Evolutionary conservation across 2,113 vertebrate species (phyloP), one percentile per base, ranked within the genome.

Genomic region (Dipodomys spectabilis): DNA sequence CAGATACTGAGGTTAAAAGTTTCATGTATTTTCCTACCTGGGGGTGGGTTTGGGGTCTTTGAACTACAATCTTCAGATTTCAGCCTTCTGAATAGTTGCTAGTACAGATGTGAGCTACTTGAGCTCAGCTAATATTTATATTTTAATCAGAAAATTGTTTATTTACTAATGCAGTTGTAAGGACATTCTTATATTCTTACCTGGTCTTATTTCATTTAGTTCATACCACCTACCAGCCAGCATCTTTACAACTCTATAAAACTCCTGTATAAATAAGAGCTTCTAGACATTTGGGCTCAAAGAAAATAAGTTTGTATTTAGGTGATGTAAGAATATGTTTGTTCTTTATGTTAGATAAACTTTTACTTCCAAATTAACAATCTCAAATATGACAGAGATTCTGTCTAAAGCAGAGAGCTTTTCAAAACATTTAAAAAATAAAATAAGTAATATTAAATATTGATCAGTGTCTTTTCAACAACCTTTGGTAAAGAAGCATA

Each of bases 111-210:
- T 57, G 53, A 57, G 53, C 53, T 57, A 57, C 53, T 57, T 3
- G 53, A 57, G 53, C 53, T 57, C 12, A 57, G 53, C 0, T 57
- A 18, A 18, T 57, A 57, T 67, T 90, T 75, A 64, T 60, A 74
- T 85, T 86, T 79, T 81, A 78, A 39, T 84, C 44, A 67, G 39
- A 88, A 81, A 68, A 32, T 7, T 71, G 65, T 78, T 93, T 77
- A 12, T 92, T 53, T 88, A 53, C 9, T 23, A 32, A n/a, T 89
- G 49, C 8, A 69, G 74, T 81, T 71, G 68, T 82, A 84, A 80
- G 67, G 6, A 7, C 23, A 27, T 72, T 71, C 62, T 68, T 30
- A 15, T 16, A 49, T 67, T 83, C 28, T 88, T 72, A 27, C 27
- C 75, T 90, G 12, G 28, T 53, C 82, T 39, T 64, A 89, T 87